Percentiles rank a stretch among this genome's conserved stretches.
Conservation (phyloP, 2,113 vertebrate genomes). For the Lasiurus cinereus region DNA sequence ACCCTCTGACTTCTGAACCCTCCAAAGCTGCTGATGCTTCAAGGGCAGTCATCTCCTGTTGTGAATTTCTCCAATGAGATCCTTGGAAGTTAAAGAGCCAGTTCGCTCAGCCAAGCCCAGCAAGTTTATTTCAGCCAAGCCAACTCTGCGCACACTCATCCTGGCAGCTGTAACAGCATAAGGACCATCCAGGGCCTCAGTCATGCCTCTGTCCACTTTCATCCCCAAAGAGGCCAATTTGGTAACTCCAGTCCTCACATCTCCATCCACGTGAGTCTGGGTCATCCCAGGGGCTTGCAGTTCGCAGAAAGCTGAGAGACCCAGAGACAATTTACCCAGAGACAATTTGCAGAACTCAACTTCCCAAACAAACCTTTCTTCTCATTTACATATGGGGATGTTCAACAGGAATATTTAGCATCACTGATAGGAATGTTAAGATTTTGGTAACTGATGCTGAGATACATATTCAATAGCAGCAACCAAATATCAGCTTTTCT, state of each 20-base stretch:
- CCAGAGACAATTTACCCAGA: background rate
- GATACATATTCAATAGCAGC: background rate
- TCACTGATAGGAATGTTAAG: background rate
- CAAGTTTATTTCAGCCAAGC: background rate
- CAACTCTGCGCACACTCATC: background rate
- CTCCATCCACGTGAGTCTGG: slow-evolving; percentile 24
- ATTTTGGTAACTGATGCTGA: background rate
- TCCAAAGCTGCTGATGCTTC: background rate
- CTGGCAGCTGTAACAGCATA: background rate
- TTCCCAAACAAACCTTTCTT: background rate
- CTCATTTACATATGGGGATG: background rate
- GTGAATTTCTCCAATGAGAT: background rate
- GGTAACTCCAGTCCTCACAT: background rate
- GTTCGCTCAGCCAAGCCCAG: background rate
- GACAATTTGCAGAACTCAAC: background rate
- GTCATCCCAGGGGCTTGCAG: background rate
- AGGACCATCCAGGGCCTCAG: background rate
- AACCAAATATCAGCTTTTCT: background rate
- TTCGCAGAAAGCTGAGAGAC: background rate
- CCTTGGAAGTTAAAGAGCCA: background rate
- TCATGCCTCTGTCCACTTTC: background rate
- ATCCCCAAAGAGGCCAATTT: background rate
- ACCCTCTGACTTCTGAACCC: background rate
- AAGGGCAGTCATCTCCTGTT: background rate
- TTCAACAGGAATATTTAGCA: background rate